phyloP scores from a whole-genome alignment of 2,797 vertebrate species.

The Sebastes dallii region DNA sequence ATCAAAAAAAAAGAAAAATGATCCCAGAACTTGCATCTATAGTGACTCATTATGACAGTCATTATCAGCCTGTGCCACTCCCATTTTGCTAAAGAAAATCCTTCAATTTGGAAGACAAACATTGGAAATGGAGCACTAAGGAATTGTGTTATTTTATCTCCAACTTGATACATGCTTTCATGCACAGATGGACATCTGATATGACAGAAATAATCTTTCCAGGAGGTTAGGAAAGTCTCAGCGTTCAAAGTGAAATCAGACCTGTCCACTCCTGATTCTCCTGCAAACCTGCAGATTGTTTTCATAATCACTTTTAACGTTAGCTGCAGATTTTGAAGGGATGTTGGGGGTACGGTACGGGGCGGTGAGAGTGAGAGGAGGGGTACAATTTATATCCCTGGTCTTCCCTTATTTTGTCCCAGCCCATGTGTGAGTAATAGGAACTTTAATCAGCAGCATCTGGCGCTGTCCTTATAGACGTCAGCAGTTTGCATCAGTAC shows the following conservation, averaged over 20 bases:
- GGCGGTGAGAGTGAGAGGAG: conserved; percentile 5
- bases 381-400: conserved; percentile 24
- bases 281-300: conserved; percentile 58
- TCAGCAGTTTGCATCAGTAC: conserved; percentile 77
- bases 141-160: conserved; percentile 22
- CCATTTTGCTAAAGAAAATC: conserved; percentile 13
- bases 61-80: conserved; percentile 1
- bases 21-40: conserved; percentile 9
- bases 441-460: conserved; percentile 81
- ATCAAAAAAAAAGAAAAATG: neutral
- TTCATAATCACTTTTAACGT: conserved; percentile 58
- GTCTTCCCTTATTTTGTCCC: conserved; percentile 51
- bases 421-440: conserved; percentile 72
- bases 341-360: neutral
- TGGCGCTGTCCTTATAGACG: conserved; percentile 70
- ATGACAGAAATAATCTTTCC: conserved; percentile 41
- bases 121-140: neutral
- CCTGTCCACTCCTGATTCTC: conserved; percentile 42
- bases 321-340: conserved; percentile 48
- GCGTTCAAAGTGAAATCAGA: conserved; percentile 57
- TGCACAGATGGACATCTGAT: conserved; percentile 43
- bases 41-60: neutral
- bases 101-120: conserved; percentile 6
- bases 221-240: conserved; percentile 43
- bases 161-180: conserved; percentile 18